A percentile compares a stretch with the other conserved stretches of the same genome.
phyloP scores from a whole-genome alignment of 2,113 vertebrate genomes.

The Mastomys natalensis region DNA sequence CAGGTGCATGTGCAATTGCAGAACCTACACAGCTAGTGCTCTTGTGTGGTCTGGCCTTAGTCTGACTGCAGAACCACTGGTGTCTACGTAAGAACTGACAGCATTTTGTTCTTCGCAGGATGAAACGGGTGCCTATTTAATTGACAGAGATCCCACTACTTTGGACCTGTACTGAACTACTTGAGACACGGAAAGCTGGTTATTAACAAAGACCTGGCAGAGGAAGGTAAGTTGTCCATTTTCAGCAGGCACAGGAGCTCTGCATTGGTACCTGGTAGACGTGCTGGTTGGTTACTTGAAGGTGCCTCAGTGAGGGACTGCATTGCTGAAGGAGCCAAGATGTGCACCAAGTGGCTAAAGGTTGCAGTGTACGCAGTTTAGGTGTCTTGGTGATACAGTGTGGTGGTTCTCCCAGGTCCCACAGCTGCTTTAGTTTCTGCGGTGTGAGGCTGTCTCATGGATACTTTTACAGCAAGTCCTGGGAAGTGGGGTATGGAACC shows the following conservation, averaged over 20 bases:
- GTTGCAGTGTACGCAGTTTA: not conserved
- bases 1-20: not conserved
- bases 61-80: rapidly evolving
- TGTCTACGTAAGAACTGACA: not conserved
- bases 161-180: conserved; percentile 98
- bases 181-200: conserved; percentile 98
- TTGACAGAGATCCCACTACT: conserved; percentile 99
- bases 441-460: not conserved
- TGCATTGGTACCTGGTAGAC: no score
- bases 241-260: not conserved
- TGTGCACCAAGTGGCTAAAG: not conserved
- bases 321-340: not conserved
- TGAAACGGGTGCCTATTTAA: conserved; percentile 98
- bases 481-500: not conserved
- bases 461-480: not conserved
- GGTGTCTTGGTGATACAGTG: not conserved
- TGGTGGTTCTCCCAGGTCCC: not conserved
- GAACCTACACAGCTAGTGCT: not conserved
- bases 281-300: not conserved
- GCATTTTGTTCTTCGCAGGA: conserved; percentile 87
- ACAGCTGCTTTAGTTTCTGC: not conserved
- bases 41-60: not conserved
- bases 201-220: conserved; percentile 97
- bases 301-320: not conserved
- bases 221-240: conserved; percentile 92